Evolutionary conservation across 1,140 invertebrate species (phyloP).

Genomic region (Dreissena rostriformis): DNA sequence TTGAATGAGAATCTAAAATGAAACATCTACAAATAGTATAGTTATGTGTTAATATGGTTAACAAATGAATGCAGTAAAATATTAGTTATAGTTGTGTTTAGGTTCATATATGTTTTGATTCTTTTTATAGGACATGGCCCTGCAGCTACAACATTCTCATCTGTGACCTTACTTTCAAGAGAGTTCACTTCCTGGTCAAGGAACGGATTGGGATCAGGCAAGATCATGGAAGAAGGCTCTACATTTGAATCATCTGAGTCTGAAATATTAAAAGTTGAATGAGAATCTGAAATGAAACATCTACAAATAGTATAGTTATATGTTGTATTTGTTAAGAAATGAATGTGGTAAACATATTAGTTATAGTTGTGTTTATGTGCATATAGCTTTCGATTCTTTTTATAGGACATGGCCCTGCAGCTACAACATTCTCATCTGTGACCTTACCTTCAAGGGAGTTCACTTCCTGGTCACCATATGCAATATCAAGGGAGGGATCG

Average conservation of each 20-base stretch:
- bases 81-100: neutral
- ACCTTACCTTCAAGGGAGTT: neutral
- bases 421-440: neutral
- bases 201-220: neutral
- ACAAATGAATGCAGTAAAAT: too few relatives aligned
- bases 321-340: too few relatives aligned
- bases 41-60: too few relatives aligned
- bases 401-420: neutral
- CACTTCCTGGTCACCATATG: neutral
- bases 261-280: neutral
- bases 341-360: too few relatives aligned
- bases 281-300: slow-evolving; percentile 2
- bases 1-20: slow-evolving; percentile 1
- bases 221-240: neutral
- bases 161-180: neutral
- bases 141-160: neutral
- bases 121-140: neutral
- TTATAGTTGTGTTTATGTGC: neutral
- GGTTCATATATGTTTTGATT: neutral
- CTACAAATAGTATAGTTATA: too few relatives aligned
- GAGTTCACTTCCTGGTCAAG: neutral
- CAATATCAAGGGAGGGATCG: neutral
- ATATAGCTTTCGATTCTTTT: neutral
- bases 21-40: too few relatives aligned
- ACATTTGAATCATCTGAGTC: neutral